phyloP scores from a whole-genome alignment of 2,113 vertebrate genomes.

The Actinemys pallida region DNA sequence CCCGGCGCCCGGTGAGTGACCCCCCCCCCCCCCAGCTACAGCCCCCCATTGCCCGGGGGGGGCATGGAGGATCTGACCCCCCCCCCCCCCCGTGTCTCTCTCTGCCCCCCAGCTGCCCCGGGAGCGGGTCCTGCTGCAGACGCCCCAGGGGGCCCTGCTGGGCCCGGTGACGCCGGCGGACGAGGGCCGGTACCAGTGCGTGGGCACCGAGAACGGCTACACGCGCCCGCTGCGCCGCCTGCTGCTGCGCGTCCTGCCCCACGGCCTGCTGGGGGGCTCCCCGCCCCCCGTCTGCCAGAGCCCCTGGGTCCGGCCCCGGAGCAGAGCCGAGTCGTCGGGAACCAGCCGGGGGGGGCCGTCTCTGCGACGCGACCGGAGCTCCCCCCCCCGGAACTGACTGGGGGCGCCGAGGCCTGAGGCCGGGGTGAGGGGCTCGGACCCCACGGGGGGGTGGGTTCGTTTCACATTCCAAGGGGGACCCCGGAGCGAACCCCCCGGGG shows the following conservation, averaged over 20 bases:
- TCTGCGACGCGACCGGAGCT: no score
- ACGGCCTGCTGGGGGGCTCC: constrained; percentile 80
- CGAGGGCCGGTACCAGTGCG: constrained; percentile 84
- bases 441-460: no score
- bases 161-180: constrained; percentile 83
- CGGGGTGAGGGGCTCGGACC: no score
- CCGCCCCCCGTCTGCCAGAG: constrained; percentile 77
- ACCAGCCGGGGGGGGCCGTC: not conserved
- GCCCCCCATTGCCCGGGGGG: no score
- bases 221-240: constrained; percentile 84
- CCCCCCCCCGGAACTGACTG: not conserved
- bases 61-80: no score
- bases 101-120: not conserved
- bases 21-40: no score
- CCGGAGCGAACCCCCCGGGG: no score
- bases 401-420: no score
- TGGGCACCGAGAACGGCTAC: constrained; percentile 87
- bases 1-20: no score
- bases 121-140: constrained; percentile 76
- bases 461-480: no score
- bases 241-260: constrained; percentile 82
- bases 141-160: constrained; percentile 85
- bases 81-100: not conserved
- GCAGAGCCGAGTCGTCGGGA: not conserved
- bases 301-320: constrained; percentile 70